Base-by-base conservation (phyloP, 2,797 vertebrate genomes). In the Botia kubotai region DNA sequence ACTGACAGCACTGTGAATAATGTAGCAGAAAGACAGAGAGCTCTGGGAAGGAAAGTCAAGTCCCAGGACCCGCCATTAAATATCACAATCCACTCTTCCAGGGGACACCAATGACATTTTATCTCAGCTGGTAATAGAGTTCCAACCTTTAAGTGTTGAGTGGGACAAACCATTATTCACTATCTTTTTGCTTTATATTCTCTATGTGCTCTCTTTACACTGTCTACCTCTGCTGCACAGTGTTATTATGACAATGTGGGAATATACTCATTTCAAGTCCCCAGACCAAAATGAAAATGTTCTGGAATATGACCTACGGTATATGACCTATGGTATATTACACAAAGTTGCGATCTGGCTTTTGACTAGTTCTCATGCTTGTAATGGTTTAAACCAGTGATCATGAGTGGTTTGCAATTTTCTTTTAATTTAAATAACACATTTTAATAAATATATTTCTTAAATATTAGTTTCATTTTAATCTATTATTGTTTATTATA, bases 121-220 rank as follows among this genome's bases (percentile, higher is more conserved):
- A 93, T 89, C 90, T 93, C 91, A 90, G 89, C 86, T 87, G 90
- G 88, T 96, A 95, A 96, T 95, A 94, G 94, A 96, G 93, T 93
- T 88, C 92, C 96, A 96, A 96, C 96, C 95, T 96, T 97, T 97
- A 96, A 96, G 94, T 93, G 94, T 93, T 93, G 91, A 91, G 87
- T 36, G 86, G 92, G 90, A 91, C 92, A 88, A 94, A 91, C 92
- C 92, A 95, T 97, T 95, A 96, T 96, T 97, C 95, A 95, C 94
- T 92, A 95, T 95, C 91, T 72, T 63, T 26, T 58, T 52, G 50
- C 77, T 58, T 6, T 71, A 39, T 63, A 65, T 74, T 80, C 53
- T 65, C 60, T 55, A 39, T 92, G 86, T 93, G 90, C 86, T 90
- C 82, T 52, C 17, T 53, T 80, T 90, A 86, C 36, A 63, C 21